phyloP scores from a whole-genome alignment of 1,140 invertebrate species.

The Hylyphantes graminicola region DNA sequence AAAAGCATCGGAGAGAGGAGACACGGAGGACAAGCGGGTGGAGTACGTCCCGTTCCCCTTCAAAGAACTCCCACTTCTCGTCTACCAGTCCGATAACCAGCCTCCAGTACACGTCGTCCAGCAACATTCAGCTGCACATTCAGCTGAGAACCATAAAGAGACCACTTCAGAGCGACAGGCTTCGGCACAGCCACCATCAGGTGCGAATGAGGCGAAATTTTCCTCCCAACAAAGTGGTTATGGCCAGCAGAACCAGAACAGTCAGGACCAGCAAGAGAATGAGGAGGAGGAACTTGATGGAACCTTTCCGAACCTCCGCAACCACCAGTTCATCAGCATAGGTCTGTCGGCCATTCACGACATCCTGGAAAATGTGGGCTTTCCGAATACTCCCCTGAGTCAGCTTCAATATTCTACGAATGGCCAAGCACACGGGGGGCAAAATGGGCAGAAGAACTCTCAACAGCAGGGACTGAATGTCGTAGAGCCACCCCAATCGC shows the following conservation, averaged over 20 bases:
- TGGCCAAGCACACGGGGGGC: background rate
- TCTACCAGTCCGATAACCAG: conserved; percentile 67
- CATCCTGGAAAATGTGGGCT: background rate
- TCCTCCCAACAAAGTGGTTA: background rate
- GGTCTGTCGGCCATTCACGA: background rate
- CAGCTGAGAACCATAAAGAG: background rate
- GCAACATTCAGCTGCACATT: background rate
- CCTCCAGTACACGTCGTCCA: conserved; percentile 60
- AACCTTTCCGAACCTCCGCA: background rate
- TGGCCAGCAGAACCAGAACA: conserved; percentile 2
- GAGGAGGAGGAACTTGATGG: background rate
- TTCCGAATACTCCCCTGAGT: background rate
- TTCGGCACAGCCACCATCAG: background rate
- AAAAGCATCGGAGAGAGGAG: conserved; percentile 20
- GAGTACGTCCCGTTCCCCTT: conserved; percentile 69
- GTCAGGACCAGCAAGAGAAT: background rate
- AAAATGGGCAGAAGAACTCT: background rate
- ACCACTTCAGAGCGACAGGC: background rate
- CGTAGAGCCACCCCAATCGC: too few relatives aligned
- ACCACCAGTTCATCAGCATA: conserved; percentile 34
- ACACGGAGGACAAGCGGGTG: conserved; percentile 63
- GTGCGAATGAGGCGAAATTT: background rate
- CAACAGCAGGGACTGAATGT: too few relatives aligned
- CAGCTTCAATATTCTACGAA: background rate
- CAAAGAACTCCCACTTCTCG: conserved; percentile 68